Base-by-base conservation (phyloP, 1,140 invertebrate species). In the Drosophila micromelanica region DNA sequence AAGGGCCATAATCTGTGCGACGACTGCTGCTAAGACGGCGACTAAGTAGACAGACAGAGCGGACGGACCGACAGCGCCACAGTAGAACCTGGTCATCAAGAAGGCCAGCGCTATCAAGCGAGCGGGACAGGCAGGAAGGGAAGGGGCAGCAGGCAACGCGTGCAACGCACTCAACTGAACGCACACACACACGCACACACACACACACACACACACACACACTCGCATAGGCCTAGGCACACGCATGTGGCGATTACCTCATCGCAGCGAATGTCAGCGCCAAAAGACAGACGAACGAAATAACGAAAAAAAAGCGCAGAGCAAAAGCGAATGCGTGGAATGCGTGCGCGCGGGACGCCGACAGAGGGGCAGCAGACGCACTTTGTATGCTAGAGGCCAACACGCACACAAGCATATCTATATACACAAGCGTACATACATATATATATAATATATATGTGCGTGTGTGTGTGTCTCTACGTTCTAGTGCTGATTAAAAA, bases 231-330 rank as follows among this genome's bases (percentile, higher is more conserved):
- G 45, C 20, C 20, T 48, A 48, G 20, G 20, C 74, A 73, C 68
- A 89, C 79, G 70, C 76, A 84, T 79, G 81, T 67, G 68, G 76
- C 69, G 84, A 87, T 87, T 87, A 87, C 84, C 84, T 87, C 84
- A 87, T 87, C 84, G 84, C 84, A 79, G 76, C 76, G 76, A 78
- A 89, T 87, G 78, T 86, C 74, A 85, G 81, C 77, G 59, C 45
- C 48, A 65, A 56, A 56, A 65, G 38, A 15, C 30, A 62, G 35
- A 4, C 49, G 23, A 52, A 60, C 2, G 32, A 20, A 52, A 52
- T 8, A 61, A 54, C 27, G 27, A 27, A 27, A 27, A n/a, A 72
- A 84, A 72, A 84, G 72, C 57, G 64, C 51, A 76, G 40, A 73
- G 71, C 80, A 73, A 86, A 85, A 63, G 67, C 72, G 49, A 74